phyloP scores from a whole-genome alignment of 2,113 vertebrate species.

The Heterocephalus glaber region DNA sequence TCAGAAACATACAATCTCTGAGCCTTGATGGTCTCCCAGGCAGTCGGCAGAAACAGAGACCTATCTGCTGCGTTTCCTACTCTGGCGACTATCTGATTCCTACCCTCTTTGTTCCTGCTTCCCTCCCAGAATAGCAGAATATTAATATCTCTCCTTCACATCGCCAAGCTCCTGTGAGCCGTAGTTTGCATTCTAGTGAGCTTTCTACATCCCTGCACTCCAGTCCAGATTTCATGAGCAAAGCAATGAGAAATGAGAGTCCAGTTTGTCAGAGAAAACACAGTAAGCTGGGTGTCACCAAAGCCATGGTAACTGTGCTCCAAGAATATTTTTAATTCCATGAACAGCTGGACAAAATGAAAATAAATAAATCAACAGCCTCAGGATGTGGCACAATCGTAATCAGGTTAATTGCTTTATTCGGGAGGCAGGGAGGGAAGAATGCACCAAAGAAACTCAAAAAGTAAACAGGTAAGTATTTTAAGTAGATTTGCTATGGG shows the following conservation, averaged over 20 bases:
- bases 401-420: background rate
- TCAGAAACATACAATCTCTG: background rate
- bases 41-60: background rate
- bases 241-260: background rate
- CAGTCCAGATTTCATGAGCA: background rate
- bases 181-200: background rate
- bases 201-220: background rate
- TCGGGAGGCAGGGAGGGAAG: background rate
- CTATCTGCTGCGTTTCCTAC: background rate
- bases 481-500: background rate
- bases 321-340: background rate
- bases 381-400: background rate
- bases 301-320: background rate
- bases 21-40: background rate
- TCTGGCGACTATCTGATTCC: background rate
- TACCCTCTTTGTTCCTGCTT: background rate
- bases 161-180: background rate
- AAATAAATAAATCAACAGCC: background rate
- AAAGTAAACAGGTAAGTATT: background rate
- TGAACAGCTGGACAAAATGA: background rate
- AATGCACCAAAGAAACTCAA: background rate
- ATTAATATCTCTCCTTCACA: background rate
- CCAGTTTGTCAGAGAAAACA: background rate
- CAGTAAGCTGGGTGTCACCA: background rate
- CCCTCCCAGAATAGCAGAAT: background rate